Evolutionary conservation across 2,888 invertebrate species (phyloP).

Genomic region (Anarsia innoxiella): DNA sequence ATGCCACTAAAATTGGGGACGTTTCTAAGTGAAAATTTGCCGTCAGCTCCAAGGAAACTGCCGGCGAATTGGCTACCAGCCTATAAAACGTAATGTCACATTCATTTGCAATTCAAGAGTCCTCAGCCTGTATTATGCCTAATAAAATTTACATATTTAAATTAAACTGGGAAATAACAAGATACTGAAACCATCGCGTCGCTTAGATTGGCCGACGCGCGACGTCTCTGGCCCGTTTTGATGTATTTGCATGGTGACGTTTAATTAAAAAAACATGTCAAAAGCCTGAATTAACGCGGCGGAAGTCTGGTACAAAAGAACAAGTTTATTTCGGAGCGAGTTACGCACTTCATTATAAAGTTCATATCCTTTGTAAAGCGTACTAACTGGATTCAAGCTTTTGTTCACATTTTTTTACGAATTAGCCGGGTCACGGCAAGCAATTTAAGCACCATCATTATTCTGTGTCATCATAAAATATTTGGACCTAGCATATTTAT

Average conservation of each 20-base stretch:
- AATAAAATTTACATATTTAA: slow-evolving; percentile 76
- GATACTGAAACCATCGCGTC: slow-evolving; percentile 57
- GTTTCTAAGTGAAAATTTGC: slow-evolving; percentile 67
- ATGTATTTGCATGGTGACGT: slow-evolving; percentile 15
- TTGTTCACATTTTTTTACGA: too few relatives aligned
- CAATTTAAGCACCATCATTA: too few relatives aligned
- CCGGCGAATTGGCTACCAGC: slow-evolving; percentile 70
- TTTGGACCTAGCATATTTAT: too few relatives aligned
- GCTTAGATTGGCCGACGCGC: slow-evolving; percentile 52
- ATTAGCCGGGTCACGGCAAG: too few relatives aligned
- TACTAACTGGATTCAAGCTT: too few relatives aligned
- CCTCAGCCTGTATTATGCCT: slow-evolving; percentile 72
- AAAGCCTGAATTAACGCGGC: slow-evolving; percentile 8
- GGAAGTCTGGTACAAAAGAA: background rate
- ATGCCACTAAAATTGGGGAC: slow-evolving; percentile 43
- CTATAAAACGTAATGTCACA: slow-evolving; percentile 73
- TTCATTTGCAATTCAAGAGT: slow-evolving; percentile 74
- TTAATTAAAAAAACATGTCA: slow-evolving; percentile 12
- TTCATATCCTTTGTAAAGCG: too few relatives aligned
- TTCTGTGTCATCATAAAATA: too few relatives aligned
- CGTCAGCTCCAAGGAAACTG: slow-evolving; percentile 58
- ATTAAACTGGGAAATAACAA: slow-evolving; percentile 74
- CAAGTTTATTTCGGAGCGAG: background rate
- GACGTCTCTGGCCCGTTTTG: slow-evolving; percentile 22
- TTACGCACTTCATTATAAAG: too few relatives aligned